A percentile compares a stretch with the other conserved stretches of the same genome.
These are phyloP conservation scores for Deladenus siricidicola DNA, from an alignment of 2,888 invertebrate genomes.

Conservation along the genomic window DNA sequence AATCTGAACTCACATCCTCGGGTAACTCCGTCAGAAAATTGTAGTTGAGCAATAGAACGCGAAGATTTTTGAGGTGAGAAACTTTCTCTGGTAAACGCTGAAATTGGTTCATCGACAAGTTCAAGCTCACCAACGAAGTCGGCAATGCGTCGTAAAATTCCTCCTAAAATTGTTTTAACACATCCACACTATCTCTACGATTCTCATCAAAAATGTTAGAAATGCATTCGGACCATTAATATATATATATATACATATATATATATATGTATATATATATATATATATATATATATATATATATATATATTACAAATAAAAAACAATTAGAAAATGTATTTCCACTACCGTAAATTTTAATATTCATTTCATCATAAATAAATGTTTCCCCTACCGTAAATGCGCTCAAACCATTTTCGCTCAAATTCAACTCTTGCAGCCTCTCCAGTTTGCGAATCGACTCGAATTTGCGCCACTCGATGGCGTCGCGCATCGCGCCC, in stretches of 20 bases:
- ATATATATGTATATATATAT: too few relatives aligned
- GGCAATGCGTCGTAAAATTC: conserved; percentile 8
- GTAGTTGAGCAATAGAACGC: background rate
- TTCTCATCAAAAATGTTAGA: background rate
- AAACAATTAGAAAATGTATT: too few relatives aligned
- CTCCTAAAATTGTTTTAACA: background rate
- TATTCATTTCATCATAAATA: too few relatives aligned
- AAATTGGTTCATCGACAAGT: conserved; percentile 3
- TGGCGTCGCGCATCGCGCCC: background rate
- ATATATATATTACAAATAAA: too few relatives aligned
- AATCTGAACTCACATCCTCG: too few relatives aligned
- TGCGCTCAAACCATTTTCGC: conserved; percentile 6
- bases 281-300: too few relatives aligned
- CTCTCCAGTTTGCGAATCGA: conserved; percentile 1
- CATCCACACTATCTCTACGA: background rate
- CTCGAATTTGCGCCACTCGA: conserved; percentile 7
- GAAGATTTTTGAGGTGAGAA: conserved; percentile 1
- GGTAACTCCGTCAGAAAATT: conserved; percentile 8
- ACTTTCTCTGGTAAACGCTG: background rate
- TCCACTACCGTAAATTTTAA: too few relatives aligned
- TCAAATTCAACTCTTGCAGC: conserved; percentile 3
- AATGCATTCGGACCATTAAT: too few relatives aligned
- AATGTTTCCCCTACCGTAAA: conserved; percentile 8
- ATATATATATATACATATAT: too few relatives aligned
- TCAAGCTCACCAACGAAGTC: background rate